Evolutionary conservation across 2,113 vertebrate species (phyloP), one percentile per base, ranked within the genome.

Genomic region (Euleptes europaea): DNA sequence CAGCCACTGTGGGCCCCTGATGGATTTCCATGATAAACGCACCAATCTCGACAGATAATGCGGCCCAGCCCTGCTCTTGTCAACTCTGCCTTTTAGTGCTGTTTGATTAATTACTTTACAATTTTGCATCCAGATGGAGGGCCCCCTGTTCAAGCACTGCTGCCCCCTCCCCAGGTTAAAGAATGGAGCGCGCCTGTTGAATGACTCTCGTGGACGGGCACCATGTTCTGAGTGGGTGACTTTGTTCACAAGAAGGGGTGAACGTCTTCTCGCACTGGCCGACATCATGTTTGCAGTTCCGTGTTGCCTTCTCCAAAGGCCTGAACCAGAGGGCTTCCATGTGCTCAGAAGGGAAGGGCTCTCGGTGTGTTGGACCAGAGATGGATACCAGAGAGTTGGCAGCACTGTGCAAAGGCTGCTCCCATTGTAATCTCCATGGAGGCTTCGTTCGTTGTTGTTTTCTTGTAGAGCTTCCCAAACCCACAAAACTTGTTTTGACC

Each of bases 91-190:
- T 98, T 98, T 98, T 97, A 97, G 96, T 92, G 87, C 23, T 83
- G 83, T 92, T 97, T 99, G 98, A 99, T 99, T 98, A 98, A 99
- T 99, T 98, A 97, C 98, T 98, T 99, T 98, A 98, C 97, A 93
- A 98, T 98, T 97, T 97, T 96, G 97, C 97, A 63, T 97, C 96
- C 96, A 97, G 97, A 97, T 93, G 90, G 93, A 44, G 49, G 49
- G 10, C 49, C 49, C 13, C 49, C 91, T 91, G 94, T 95, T 91
- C 92, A 92, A 89, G 87, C 67, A 3, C 91, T 94, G 91, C 95
- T 95, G 95, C 89, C 94, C 94, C 94, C 90, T 10, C 38, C 1
- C 35, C 95, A 95, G 95, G 94, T 93, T 85, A 95, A 95, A 96
- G 94, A 96, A 96, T 93, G 94, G 95, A 93, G 44, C 86, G 21